Evolutionary conservation across 1,140 invertebrate species (phyloP), one percentile per base, ranked within the genome.

Genomic region (Drosophila lacteicornis): DNA sequence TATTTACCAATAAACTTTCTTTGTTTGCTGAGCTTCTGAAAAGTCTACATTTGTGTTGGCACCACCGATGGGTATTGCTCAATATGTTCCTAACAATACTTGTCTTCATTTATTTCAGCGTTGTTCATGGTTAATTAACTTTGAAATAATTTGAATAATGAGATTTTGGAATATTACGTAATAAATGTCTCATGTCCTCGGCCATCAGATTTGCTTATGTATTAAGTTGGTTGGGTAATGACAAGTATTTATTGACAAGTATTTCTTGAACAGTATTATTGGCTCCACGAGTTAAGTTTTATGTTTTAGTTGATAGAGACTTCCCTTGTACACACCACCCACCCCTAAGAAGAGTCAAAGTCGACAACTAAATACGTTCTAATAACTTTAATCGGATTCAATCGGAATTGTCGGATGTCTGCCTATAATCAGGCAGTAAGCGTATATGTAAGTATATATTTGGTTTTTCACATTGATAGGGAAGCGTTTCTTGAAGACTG

Each of bases 301-400:
- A 12, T 40, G 8, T 15, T 17, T 19, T 19, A 42, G 13, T n/a
- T 27, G 30, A 13, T 27, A 42, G 36, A 63, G 38, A 11, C 30
- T 19, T 43, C 4, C 13, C 22, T 19, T 7, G 13, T 45, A n/a
- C 56, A 38, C 66, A 45, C 30, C 25, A 45, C 61, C n/a, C 22
- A 8, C 11, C 0, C n/a, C 27, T 5, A 2, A 22, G 8, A 22
- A 40, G 51, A 30, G 15, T 1, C 40, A 70, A 70, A 68, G 62
- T 70, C 36, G 3, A 66, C 33, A 46, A 22, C 22, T 67, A 22
- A 55, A 46, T 38, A 46, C 22, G 45, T 36, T 15, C 15, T 40
- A 68, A 63, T 38, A 63, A n/a, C 38, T 69, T 66, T 69, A 69
- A 69, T 69, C 60, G 27, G 27, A 17, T 66, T 53, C 51, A 53